phyloP scores from a whole-genome alignment of 2,797 vertebrate genomes.

The Glossophaga mutica region DNA sequence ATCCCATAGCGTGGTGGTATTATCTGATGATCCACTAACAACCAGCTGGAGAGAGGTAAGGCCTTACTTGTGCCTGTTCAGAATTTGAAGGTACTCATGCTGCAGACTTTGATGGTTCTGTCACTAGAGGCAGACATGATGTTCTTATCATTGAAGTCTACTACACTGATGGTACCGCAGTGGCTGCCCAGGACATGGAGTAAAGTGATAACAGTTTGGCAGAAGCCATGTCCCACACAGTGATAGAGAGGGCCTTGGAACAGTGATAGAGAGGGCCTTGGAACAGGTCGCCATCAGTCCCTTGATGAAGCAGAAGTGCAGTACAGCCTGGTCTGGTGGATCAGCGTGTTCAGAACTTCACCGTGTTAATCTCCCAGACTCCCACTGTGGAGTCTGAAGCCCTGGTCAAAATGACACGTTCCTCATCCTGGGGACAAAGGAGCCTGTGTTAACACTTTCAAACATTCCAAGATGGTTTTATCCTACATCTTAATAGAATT shows the following conservation, averaged over 20 bases:
- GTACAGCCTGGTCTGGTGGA: constrained; percentile 97
- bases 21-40: constrained; percentile 90
- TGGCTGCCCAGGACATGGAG: constrained; percentile 85
- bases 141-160: constrained; percentile 91
- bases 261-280: constrained; percentile 94
- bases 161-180: constrained; percentile 85
- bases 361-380: constrained; percentile 97
- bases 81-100: constrained; percentile 89
- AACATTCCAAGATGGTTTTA: constrained; percentile 96
- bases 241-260: constrained; percentile 95
- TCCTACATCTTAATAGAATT: constrained; percentile 91
- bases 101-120: constrained; percentile 97
- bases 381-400: constrained; percentile 98
- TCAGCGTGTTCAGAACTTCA: constrained; percentile 96
- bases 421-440: constrained; percentile 97
- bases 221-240: constrained; percentile 88
- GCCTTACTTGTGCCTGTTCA: constrained; percentile 90
- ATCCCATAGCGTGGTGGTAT: constrained; percentile 91
- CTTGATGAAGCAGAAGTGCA: constrained; percentile 94
- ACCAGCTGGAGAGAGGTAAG: constrained; percentile 91
- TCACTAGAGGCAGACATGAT: constrained; percentile 97
- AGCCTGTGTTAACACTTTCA: constrained; percentile 97
- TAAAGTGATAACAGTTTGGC: constrained; percentile 85
- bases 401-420: constrained; percentile 96
- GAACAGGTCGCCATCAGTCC: constrained; percentile 98